phyloP scores from a whole-genome alignment of 2,888 invertebrate genomes.

The Drosophila lacicola region DNA sequence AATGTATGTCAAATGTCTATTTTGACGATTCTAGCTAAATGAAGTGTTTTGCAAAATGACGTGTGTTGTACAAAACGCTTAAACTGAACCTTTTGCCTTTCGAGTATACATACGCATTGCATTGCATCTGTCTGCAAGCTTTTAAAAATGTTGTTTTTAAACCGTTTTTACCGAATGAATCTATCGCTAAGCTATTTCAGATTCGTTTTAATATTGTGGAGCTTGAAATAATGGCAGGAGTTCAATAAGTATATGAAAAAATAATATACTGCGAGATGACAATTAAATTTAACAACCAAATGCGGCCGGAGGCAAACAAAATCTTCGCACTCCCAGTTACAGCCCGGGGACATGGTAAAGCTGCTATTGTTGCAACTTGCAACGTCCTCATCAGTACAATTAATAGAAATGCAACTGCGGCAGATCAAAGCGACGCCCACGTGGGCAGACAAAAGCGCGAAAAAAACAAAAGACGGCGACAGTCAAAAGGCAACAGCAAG shows the following conservation, averaged over 20 bases:
- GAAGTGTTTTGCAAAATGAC: not conserved
- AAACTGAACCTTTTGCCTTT: not conserved
- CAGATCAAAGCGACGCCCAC: constrained; percentile 68
- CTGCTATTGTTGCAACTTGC: constrained; percentile 60
- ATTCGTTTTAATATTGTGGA: too few relatives aligned
- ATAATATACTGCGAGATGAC: not conserved
- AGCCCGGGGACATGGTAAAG: constrained; percentile 9
- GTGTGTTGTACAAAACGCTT: not conserved
- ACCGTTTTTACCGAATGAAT: too few relatives aligned
- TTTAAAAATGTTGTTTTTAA: too few relatives aligned
- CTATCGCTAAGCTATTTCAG: too few relatives aligned
- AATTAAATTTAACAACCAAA: constrained; percentile 51
- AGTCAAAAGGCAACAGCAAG: constrained; percentile 75
- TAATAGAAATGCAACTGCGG: constrained; percentile 71
- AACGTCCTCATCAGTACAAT: constrained; percentile 72
- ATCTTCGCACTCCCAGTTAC: constrained; percentile 35
- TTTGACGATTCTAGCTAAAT: not conserved
- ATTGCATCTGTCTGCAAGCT: too few relatives aligned
- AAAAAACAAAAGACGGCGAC: constrained; percentile 77
- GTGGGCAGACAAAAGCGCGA: constrained; percentile 63
- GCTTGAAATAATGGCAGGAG: too few relatives aligned
- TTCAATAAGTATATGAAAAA: too few relatives aligned
- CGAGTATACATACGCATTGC: too few relatives aligned
- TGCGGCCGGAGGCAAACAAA: constrained; percentile 29
- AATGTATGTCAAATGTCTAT: constrained; percentile 53